Evolutionary conservation across 1,140 invertebrate genomes (phyloP).

Genomic region (Oscheius sp.): DNA sequence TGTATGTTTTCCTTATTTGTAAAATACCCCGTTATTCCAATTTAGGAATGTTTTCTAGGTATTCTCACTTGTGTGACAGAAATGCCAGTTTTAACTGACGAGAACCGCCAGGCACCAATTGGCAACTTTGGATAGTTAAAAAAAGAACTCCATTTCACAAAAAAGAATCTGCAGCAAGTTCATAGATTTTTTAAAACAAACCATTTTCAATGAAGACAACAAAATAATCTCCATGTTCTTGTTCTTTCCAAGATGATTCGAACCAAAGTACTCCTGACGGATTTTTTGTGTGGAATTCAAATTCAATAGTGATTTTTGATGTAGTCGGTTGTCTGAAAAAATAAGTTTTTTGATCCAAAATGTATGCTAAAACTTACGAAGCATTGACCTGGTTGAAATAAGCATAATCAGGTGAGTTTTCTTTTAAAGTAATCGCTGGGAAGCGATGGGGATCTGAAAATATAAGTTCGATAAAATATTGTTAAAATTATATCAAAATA

Average conservation of each 20-base stretch:
- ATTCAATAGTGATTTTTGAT: not conserved
- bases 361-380: conserved; percentile 10
- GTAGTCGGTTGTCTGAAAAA: conserved; percentile 21
- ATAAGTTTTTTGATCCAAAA: not conserved
- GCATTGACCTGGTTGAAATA: conserved; percentile 15
- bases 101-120: too few relatives aligned
- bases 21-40: too few relatives aligned
- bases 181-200: too few relatives aligned
- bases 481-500: not conserved
- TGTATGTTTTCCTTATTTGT: too few relatives aligned
- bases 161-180: too few relatives aligned
- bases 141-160: too few relatives aligned
- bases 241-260: conserved; percentile 19
- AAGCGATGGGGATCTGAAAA: not conserved
- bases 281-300: conserved; percentile 26
- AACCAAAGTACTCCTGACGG: conserved; percentile 17
- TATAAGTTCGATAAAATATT: too few relatives aligned
- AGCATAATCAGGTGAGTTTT: not conserved
- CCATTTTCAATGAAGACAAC: conserved; percentile 20
- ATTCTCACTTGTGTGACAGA: too few relatives aligned
- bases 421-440: not conserved
- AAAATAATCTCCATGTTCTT: conserved; percentile 19
- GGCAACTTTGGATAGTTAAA: too few relatives aligned
- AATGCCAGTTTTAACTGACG: too few relatives aligned
- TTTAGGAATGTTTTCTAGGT: too few relatives aligned